Conservation (phyloP, 2,888 invertebrate species). For the Nycteola revayana region DNA sequence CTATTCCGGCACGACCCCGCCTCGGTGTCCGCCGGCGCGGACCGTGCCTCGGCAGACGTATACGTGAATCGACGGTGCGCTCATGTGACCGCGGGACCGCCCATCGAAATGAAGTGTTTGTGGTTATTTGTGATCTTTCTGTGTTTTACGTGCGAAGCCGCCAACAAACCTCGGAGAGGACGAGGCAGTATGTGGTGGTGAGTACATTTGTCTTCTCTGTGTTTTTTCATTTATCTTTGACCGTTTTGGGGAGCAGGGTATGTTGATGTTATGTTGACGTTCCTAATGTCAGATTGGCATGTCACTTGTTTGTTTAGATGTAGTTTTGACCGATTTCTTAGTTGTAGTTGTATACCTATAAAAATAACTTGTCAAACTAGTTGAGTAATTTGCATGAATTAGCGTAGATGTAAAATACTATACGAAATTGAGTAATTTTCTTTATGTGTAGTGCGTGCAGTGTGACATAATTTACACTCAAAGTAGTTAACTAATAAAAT, state of each 20-base stretch:
- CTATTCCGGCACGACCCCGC: conserved; percentile 58
- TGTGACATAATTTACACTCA: too few species aligned
- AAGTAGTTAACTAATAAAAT: too few species aligned
- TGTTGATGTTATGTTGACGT: conserved; percentile 13
- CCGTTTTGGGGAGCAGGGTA: not conserved
- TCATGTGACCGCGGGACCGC: conserved; percentile 67
- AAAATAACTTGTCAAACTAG: too few species aligned
- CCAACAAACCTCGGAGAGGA: conserved; percentile 87
- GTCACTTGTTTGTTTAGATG: not conserved
- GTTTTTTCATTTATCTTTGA: conserved; percentile 16
- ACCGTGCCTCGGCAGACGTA: conserved; percentile 54
- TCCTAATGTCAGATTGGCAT: conserved; percentile 7
- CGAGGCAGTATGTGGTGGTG: conserved; percentile 97
- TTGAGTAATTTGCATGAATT: too few species aligned
- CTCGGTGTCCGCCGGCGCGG: conserved; percentile 44
- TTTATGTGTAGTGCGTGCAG: too few species aligned
- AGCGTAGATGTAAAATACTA: too few species aligned
- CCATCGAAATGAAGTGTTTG: conserved; percentile 78
- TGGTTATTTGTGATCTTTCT: conserved; percentile 80
- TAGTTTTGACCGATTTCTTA: conserved; percentile 2
- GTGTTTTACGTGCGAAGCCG: conserved; percentile 74
- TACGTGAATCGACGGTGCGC: conserved; percentile 67
- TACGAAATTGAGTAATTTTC: too few species aligned
- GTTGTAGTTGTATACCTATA: conserved; percentile 10
- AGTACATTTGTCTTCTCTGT: conserved; percentile 57